Conservation (phyloP, 2,113 vertebrate genomes). For the Gallinago undulata region DNA sequence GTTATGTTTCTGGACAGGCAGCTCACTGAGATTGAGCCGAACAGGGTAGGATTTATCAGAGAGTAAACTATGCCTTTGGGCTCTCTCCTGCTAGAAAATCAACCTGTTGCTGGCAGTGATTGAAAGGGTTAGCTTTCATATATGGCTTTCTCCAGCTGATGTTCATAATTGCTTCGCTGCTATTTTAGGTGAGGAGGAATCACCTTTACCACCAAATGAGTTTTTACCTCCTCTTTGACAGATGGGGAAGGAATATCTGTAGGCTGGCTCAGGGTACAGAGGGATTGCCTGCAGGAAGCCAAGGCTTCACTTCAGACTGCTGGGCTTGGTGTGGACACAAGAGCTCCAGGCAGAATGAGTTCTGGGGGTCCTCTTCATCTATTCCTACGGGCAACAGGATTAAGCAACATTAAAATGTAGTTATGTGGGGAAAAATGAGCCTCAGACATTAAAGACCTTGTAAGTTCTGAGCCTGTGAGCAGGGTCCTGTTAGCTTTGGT, state of each 20-base stretch:
- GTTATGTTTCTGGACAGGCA: background rate
- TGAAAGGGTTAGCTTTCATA: background rate
- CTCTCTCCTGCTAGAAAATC: background rate
- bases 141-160: background rate
- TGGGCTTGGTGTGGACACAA: background rate
- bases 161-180: background rate
- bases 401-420: background rate
- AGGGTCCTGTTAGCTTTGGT: background rate
- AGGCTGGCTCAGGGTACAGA: background rate
- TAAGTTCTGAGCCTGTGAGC: background rate
- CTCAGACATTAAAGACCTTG: background rate
- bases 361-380: background rate
- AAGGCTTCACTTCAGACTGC: background rate
- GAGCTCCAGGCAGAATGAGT: background rate
- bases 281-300: background rate
- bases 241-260: background rate
- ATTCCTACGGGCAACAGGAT: background rate
- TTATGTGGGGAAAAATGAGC: background rate
- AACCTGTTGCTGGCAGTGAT: background rate
- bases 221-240: background rate
- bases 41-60: background rate
- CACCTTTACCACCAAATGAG: background rate
- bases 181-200: background rate
- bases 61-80: background rate
- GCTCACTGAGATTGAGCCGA: background rate